A percentile compares a stretch with the other conserved stretches of the same genome.
Conservation (phyloP, 2,888 invertebrate species). For the Chrysina gloriosa region DNA sequence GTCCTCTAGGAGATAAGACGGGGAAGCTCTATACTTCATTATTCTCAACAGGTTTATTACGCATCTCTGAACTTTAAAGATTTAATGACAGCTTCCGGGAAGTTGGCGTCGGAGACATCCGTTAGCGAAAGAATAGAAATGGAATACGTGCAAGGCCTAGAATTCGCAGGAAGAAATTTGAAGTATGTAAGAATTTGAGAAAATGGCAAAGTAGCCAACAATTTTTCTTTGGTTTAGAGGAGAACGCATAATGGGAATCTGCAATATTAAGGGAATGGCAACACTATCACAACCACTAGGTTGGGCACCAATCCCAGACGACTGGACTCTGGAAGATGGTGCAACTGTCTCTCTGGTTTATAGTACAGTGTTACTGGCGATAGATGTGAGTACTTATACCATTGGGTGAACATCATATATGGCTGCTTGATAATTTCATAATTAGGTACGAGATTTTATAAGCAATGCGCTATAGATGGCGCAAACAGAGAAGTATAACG, state of each 20-base stretch:
- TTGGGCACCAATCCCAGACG: constrained; percentile 77
- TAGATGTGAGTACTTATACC: too few species aligned
- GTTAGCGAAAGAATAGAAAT: constrained; percentile 68
- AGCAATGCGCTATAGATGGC: too few species aligned
- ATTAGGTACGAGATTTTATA: too few species aligned
- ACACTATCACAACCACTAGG: constrained; percentile 59
- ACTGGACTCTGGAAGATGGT: constrained; percentile 80
- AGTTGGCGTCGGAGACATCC: constrained; percentile 83
- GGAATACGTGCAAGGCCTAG: constrained; percentile 72
- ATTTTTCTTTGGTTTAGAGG: constrained; percentile 63
- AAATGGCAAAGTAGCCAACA: constrained; percentile 23
- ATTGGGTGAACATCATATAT: too few species aligned
- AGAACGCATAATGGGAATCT: constrained; percentile 75
- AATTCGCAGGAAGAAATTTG: constrained; percentile 67
- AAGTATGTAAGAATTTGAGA: too few species aligned
- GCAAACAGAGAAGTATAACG: too few species aligned
- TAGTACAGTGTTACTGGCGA: constrained; percentile 63
- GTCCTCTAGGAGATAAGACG: too few species aligned
- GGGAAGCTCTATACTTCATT: too few species aligned
- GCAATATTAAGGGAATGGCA: constrained; percentile 67
- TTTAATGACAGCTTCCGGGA: constrained; percentile 92
- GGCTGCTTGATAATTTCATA: too few species aligned
- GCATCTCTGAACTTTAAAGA: constrained; percentile 93
- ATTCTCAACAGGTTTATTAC: constrained; percentile 75
- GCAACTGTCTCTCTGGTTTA: constrained; percentile 83